Conservation (phyloP, 2,113 vertebrate genomes). For the Capreolus pygargus region DNA sequence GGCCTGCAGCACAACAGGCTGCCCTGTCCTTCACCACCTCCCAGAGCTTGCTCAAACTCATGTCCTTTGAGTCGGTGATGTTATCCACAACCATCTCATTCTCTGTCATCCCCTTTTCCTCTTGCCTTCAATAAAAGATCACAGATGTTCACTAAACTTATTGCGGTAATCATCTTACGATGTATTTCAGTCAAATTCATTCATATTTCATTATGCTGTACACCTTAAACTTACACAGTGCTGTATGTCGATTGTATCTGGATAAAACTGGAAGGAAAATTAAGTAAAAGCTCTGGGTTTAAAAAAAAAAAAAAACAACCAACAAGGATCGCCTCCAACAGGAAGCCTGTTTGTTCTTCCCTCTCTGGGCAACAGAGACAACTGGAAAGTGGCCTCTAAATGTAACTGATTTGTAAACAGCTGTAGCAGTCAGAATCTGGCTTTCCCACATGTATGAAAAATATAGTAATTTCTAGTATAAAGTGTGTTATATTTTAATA, state of each 20-base stretch:
- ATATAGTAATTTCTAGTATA: neutral
- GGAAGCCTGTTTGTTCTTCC: neutral
- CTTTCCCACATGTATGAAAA: neutral
- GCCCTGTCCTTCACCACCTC: neutral
- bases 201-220: neutral
- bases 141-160: neutral
- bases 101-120: neutral
- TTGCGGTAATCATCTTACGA: neutral
- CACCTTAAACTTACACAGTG: neutral
- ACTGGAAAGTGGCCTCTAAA: neutral
- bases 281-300: neutral
- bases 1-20: neutral
- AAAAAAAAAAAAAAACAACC: neutral
- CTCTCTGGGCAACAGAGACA: neutral
- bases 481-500: neutral
- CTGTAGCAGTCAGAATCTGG: neutral
- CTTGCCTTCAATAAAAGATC: neutral
- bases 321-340: neutral
- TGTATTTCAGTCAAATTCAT: neutral
- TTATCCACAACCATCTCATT: neutral
- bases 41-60: neutral
- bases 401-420: neutral
- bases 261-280: neutral
- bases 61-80: neutral
- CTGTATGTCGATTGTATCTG: neutral